Evolutionary conservation across 2,797 vertebrate species (phyloP), one percentile per base, ranked within the genome.

Genomic region (Sebastes hubbsi): DNA sequence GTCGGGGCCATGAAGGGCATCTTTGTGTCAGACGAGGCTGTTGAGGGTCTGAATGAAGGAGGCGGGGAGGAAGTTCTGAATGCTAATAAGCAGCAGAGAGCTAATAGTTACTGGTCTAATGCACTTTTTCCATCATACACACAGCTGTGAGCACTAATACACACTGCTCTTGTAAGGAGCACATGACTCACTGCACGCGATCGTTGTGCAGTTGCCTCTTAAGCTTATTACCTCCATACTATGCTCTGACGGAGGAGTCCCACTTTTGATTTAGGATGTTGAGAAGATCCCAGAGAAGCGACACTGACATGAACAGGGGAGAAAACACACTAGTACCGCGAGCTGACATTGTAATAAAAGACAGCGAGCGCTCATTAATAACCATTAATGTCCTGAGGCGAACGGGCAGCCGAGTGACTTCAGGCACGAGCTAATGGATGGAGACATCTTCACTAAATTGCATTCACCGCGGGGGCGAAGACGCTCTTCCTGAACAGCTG

Each of bases 1-100:
- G 63, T 84, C 42, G 0, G 56, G 62, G 77, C 77, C 58, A 87
- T 91, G 58, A 92, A 92, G 72, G 77, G 24, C 78, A 75, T 75
- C 85, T 91, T 87, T 90, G 89, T 92, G 76, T 84, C 56, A 18
- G 61, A 61, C 5, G 25, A 77, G 71, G 56, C 82, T 46, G 67
- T 71, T 16, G 27, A 71, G 36, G 67, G 67, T 54, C 38, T 18
- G 72, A 79, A 72, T 27, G 84, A 16, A 76, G 73, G 81, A 82
- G 83, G 80, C 49, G 42, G 30, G 71, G 55, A 56, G 65, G 42
- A 75, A 64, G 75, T 74, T 67, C 59, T 29, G 69, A 80, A 90
- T 89, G 78, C 81, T 88, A 87, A 92, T 81, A 38, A 68, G 79
- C 24, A 36, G 58, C 88, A 81, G 29, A 25, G 52, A 78, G 74